Evolutionary conservation across 2,888 invertebrate species (phyloP), one percentile per base, ranked within the genome.

Genomic region (Boloria euphrosyne): DNA sequence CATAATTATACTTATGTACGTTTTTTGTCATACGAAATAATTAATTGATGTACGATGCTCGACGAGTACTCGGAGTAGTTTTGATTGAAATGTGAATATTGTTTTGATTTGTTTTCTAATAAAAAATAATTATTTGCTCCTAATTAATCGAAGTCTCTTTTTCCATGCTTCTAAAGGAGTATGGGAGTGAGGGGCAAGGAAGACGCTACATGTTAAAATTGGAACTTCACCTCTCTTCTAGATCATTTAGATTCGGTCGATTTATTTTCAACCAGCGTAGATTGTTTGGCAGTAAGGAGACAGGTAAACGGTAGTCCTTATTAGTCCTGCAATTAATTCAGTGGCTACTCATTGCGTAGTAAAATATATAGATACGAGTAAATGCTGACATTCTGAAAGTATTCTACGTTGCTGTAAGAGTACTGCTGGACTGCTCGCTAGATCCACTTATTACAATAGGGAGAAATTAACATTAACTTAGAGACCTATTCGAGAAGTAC

Each of bases 231-330:
- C 90, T 90, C 84, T 81, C 75, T 71, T 80, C 76, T 70, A 78
- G 75, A 71, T 80, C 79, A 52, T 64, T 22, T 58, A 64, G 27
- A 71, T 77, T 77, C 65, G 80, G 76, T 69, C 77, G 77, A 69
- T 80, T 78, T 73, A 84, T 72, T 86, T 82, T 87, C 83, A 89
- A 86, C 86, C 85, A 88, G 75, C 82, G 80, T 78, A 89, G 83
- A 76, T 87, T 89, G 75, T 79, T 78, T 72, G 90, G 90, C 78
- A 90, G 80, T 84, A 90, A 86, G 68, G 90, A 90, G 78, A 90
- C 87, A 54, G 90, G 90, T 78, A 89, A 76, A 75, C 87, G 84
- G 83, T 83, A 86, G 76, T 86, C 83, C 82, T 86, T 87, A 85
- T 81, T 83, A 75, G 82, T 79, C 88, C 90, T 90, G 90, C 65